phyloP scores from a whole-genome alignment of 1,140 invertebrate genomes.

The Drosophila albomicans region DNA sequence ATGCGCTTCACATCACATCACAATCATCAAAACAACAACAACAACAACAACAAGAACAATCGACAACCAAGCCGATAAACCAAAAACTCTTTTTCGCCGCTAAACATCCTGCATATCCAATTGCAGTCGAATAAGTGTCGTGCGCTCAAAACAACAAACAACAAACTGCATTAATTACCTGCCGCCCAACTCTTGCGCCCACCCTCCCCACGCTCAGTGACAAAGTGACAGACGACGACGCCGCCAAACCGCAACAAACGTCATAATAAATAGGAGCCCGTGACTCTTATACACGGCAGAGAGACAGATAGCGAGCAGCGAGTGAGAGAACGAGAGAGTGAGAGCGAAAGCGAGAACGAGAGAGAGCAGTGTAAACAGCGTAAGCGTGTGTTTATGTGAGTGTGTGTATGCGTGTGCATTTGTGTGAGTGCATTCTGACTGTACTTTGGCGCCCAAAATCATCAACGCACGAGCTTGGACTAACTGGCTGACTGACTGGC shows the following conservation, averaged over 20 bases:
- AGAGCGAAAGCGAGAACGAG: conserved; percentile 17
- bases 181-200: background rate
- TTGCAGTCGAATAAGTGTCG: conserved; percentile 5
- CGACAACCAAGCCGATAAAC: conserved; percentile 34
- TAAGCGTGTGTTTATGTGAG: conserved; percentile 17
- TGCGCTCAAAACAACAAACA: conserved; percentile 40
- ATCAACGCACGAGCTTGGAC: conserved; percentile 12
- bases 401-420: conserved; percentile 16
- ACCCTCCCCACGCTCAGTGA: background rate
- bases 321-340: conserved; percentile 13
- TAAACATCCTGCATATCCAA: background rate
- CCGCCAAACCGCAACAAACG: conserved; percentile 59
- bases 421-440: conserved; percentile 46
- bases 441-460: conserved; percentile 74
- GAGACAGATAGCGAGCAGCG: background rate
- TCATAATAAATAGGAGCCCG: conserved; percentile 42
- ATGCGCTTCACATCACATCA: conserved; percentile 52
- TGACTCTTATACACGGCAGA: background rate
- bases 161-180: conserved; percentile 57
- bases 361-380: background rate
- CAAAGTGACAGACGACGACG: conserved; percentile 26
- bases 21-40: background rate
- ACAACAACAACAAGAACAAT: conserved; percentile 32
- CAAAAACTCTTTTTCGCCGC: conserved; percentile 8
- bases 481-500: background rate